phyloP scores from a whole-genome alignment of 1,140 invertebrate genomes.

The Globodera ellingtonae region DNA sequence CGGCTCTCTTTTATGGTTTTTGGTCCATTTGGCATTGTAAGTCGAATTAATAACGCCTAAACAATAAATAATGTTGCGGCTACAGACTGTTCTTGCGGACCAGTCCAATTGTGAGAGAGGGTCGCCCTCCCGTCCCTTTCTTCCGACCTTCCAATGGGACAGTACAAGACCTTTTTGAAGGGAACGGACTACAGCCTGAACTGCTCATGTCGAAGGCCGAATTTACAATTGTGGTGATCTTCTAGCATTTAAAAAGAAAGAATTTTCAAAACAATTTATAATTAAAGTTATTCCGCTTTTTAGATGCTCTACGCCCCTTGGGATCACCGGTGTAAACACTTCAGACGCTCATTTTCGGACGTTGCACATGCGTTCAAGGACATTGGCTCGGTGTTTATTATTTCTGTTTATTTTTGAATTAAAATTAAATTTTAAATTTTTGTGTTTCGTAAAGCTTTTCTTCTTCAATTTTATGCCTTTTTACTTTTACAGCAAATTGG shows the following conservation, averaged over 20 bases:
- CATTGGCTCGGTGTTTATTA: slow-evolving; percentile 7
- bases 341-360: slow-evolving; percentile 18
- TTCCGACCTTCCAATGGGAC: slow-evolving; percentile 2
- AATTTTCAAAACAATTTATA: too few species aligned
- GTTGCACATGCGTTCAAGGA: slow-evolving; percentile 5
- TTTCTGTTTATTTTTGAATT: slow-evolving; percentile 5
- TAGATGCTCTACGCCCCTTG: slow-evolving; percentile 24
- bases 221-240: slow-evolving; percentile 20
- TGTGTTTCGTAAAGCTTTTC: too few species aligned
- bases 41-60: neutral
- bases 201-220: slow-evolving; percentile 3
- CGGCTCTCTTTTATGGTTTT: neutral
- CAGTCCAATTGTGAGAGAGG: slow-evolving; percentile 5
- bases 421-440: neutral
- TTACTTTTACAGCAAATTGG: neutral
- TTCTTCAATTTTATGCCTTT: neutral
- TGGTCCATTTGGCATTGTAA: neutral
- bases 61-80: neutral
- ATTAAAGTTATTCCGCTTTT: neutral
- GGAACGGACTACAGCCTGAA: slow-evolving; percentile 9
- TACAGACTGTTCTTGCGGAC: neutral
- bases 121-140: slow-evolving; percentile 10
- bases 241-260: too few species aligned
- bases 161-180: slow-evolving; percentile 16
- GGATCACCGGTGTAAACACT: slow-evolving; percentile 15